Evolutionary conservation across 2,888 invertebrate species (phyloP).

Genomic region (Acanthosoma haemorrhoidale): DNA sequence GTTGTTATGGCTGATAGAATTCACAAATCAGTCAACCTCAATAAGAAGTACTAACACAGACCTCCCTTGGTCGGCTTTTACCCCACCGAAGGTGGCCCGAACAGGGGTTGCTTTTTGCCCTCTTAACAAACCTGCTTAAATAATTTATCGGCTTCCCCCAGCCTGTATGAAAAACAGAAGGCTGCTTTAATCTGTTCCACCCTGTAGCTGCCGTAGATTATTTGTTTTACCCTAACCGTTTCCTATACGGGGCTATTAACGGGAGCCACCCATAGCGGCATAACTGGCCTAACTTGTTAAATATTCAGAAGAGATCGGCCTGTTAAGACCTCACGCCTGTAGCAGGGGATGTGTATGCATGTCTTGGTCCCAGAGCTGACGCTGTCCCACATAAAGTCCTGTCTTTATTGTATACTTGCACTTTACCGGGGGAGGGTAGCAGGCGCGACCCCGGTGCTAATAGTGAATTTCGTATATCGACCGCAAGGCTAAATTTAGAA

Average conservation of each 20-base stretch:
- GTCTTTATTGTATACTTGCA: not conserved
- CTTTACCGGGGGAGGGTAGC: not conserved
- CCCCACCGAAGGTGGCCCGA: not conserved
- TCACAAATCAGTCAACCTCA: not conserved
- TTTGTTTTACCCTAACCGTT: constrained; percentile 18
- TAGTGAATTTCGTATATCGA: too few species aligned
- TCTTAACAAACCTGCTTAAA: constrained; percentile 25
- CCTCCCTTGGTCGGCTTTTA: too few species aligned
- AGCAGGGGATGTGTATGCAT: constrained; percentile 19
- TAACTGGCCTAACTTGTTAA: not conserved
- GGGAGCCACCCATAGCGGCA: not conserved
- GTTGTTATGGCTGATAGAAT: too few species aligned
- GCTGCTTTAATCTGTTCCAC: constrained; percentile 21
- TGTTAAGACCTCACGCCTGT: not conserved
- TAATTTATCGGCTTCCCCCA: constrained; percentile 20
- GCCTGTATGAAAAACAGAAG: not conserved
- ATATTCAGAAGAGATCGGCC: constrained; percentile 15
- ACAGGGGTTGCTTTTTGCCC: constrained; percentile 13
- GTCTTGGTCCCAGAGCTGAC: not conserved
- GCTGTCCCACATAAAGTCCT: not conserved
- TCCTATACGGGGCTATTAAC: not conserved
- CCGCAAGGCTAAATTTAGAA: too few species aligned
- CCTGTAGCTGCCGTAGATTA: not conserved
- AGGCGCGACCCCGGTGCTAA: too few species aligned
- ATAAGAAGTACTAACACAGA: not conserved